Percentiles rank a stretch among this genome's conserved stretches.
Evolutionary conservation across 2,113 vertebrate genomes (phyloP).

Genomic region (Scalopus aquaticus): DNA sequence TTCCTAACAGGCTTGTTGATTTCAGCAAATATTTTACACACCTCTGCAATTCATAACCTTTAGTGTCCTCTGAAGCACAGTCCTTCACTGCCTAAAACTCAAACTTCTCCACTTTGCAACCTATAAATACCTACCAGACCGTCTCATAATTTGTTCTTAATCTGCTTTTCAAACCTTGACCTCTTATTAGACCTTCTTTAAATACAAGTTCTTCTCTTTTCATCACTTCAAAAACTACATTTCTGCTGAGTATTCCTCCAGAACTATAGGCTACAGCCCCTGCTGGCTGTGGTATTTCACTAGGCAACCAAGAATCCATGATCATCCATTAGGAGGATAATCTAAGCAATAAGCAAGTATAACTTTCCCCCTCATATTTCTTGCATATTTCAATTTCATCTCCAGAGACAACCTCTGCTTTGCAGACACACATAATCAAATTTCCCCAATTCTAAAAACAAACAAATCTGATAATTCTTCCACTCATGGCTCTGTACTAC

Average conservation of each 20-base stretch:
- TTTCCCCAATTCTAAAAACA: constrained; percentile 4
- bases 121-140: not conserved
- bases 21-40: not conserved
- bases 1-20: not conserved
- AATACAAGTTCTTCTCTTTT: not conserved
- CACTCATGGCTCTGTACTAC: not conserved
- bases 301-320: not conserved
- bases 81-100: not conserved
- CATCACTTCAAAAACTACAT: not conserved
- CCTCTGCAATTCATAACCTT: not conserved
- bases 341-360: not conserved
- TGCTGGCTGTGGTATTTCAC: not conserved
- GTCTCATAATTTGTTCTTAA: not conserved
- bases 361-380: not conserved
- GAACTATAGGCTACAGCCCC: not conserved
- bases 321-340: not conserved
- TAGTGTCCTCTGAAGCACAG: not conserved
- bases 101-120: not conserved
- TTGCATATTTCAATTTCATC: not conserved
- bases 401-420: not conserved
- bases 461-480: not conserved
- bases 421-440: not conserved
- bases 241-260: not conserved
- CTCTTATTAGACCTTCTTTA: not conserved
- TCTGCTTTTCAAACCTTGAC: not conserved